Evolutionary conservation across 2,113 vertebrate species (phyloP).

Genomic region (Poecile atricapillus): DNA sequence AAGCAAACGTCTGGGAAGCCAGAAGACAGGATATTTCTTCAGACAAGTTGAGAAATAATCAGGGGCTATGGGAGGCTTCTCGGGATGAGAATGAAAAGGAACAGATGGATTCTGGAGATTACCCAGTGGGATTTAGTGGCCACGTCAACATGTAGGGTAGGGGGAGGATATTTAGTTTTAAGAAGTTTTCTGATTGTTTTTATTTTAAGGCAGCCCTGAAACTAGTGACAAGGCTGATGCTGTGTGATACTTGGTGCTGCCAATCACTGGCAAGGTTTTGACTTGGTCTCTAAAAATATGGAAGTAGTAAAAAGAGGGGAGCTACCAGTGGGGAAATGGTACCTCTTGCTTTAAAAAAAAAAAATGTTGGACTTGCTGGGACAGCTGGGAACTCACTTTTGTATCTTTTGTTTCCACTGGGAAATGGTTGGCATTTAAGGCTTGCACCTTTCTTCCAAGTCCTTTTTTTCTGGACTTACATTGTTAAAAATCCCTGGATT

Average conservation of each 20-base stretch:
- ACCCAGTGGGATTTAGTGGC: conserved; percentile 49
- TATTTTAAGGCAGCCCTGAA: conserved; percentile 9
- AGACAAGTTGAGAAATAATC: conserved; percentile 62
- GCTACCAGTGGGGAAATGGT: background rate
- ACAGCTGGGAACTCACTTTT: background rate
- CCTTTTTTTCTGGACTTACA: background rate
- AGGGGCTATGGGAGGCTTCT: conserved; percentile 26
- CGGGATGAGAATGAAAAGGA: conserved; percentile 29
- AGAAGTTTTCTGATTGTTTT: background rate
- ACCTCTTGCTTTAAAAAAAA: background rate
- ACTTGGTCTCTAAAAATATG: background rate
- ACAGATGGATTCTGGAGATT: conserved; percentile 65
- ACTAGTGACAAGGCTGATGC: background rate
- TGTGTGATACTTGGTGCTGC: background rate
- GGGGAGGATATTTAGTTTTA: background rate
- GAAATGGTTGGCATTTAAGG: background rate
- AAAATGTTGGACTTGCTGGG: background rate
- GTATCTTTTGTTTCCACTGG: background rate
- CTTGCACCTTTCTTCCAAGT: background rate
- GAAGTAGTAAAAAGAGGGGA: background rate
- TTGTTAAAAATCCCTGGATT: background rate
- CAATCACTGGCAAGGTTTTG: background rate
- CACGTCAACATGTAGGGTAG: background rate
- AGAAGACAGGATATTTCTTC: conserved; percentile 29
- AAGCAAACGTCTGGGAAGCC: background rate